Evolutionary conservation across 2,797 vertebrate species (phyloP), one percentile per base, ranked within the genome.

Genomic region (Ptychobarbus kaznakovi): DNA sequence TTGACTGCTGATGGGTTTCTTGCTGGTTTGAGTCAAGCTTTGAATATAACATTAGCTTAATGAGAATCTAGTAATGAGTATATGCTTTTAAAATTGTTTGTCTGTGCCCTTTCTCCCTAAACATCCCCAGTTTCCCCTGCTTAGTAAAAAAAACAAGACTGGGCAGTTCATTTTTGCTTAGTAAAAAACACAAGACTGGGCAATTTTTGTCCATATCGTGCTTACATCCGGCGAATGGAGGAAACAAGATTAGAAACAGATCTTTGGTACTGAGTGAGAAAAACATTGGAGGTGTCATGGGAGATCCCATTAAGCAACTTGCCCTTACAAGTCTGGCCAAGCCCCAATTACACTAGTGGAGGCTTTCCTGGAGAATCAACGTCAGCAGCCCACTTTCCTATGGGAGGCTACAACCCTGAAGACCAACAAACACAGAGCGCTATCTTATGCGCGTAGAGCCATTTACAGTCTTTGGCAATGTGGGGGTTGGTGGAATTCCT

Each of bases 311-410:
- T 61, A 80, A 38, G 20, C 51, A 61, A 63, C 83, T 72, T 85
- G 83, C 83, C 83, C 83, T 49, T 80, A 80, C 83, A 79, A 63
- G 83, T 85, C 53, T 79, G 18, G 20, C 65, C 25, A 35, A 49
- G 65, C 65, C 46, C 63, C 49, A 61, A 16, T 32, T 84, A 78
- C 51, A 70, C 25, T 4, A 70, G 35, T 78, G 18, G 38, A 78
- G 3, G 72, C 25, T 35, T 84, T 84, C 22, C 38, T 61, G 12
- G 65, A 70, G 65, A 79, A 32, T 61, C 76, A 5, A 69, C 49
- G 20, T 79, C 75, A 77, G 46, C 46, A 53, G 42, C 32, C 46
- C 61, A 15, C n/a, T 46, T 63, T 85, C 63, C 75, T 79, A 20
- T 79, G 66, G 66, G 76, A 80, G 42, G 73, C 18, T 32, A 6